A percentile compares a stretch with the other conserved stretches of the same genome.
Conservation (phyloP, 2,113 vertebrate genomes). For the Strix uralensis region DNA sequence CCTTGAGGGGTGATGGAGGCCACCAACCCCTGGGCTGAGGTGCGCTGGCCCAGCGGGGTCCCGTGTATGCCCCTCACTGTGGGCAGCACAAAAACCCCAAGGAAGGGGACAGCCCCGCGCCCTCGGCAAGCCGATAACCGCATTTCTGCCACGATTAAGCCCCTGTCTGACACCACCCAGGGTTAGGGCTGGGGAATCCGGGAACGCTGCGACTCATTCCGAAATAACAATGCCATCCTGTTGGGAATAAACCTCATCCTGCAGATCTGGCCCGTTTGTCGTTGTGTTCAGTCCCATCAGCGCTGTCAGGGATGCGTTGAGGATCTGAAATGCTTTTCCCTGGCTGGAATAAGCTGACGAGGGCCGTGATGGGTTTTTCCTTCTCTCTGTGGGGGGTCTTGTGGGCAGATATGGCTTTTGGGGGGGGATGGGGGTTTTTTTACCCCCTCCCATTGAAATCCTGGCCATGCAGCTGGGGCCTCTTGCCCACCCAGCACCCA, state of each 20-base stretch:
- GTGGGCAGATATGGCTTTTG: not conserved
- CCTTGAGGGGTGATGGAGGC: not conserved
- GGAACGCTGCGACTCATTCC: fast-evolving
- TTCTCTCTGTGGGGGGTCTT: fast-evolving
- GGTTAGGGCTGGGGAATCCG: not conserved
- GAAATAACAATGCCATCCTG: fast-evolving
- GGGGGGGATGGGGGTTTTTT: not conserved
- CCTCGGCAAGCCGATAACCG: fast-evolving
- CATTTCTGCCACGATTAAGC: not conserved
- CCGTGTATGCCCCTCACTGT: fast-evolving
- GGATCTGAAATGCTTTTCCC: not conserved
- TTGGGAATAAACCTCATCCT: not conserved
- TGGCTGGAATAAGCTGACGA: not conserved
- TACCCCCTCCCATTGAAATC: not conserved
- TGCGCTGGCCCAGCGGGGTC: fast-evolving
- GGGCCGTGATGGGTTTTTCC: not conserved
- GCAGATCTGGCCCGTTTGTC: not conserved
- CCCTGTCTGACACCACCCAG: fast-evolving
- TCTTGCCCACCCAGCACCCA: not conserved
- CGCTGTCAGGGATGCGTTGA: not conserved
- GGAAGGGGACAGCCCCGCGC: not conserved
- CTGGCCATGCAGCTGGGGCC: not conserved
- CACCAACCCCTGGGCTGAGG: not conserved
- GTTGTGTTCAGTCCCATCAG: not conserved
- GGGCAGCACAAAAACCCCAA: not conserved